Evolutionary conservation across 2,888 invertebrate genomes (phyloP), one percentile per base, ranked within the genome.

Genomic region (Pristionchus mayeri): DNA sequence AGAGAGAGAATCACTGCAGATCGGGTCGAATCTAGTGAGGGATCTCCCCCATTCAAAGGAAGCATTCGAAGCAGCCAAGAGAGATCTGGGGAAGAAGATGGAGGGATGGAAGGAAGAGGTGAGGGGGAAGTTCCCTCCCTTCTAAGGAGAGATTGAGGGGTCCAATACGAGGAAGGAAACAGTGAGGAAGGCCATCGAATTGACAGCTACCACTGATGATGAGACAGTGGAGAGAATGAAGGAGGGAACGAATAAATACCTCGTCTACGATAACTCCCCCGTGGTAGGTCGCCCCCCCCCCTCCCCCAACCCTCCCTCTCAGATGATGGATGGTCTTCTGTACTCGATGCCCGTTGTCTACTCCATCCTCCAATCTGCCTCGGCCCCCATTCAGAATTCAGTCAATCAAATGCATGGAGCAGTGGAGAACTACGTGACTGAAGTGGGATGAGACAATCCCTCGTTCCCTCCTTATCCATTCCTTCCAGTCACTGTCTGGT

Each of bases 281-380:
- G 44, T 81, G 24, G 81, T 81, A 2, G 27, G 81, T 48, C 27
- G 34, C 37, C 18, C 67, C 2, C 18, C 40, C 6, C 3, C 67
- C 37, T 37, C 4, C 13, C 27, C 13, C 3, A 2, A 24, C 4
- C 21, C 57, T 34, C n/a, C 16, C 16, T 40, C 30, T n/a, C 27
- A 81, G 81, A 81, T 60, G 60, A 60, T 60, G 57, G 60, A 81
- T 30, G 81, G 81, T 60, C 81, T 81, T 24, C 40, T 60, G 13
- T 81, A 81, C 24, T 60, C 81, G 0, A 37, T 57, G 57, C 81
- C 81, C 2, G n/a, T 24, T 44, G 60, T 81, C 40, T 81, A 81
- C 27, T 34, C 37, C n/a, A 50, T 81, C 40, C 24, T 57, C 44
- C 81, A 81, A 81, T 27, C 57, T 37, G 24, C 60, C 57, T 60